A percentile compares a stretch with the other conserved stretches of the same genome.
Evolutionary conservation across 2,797 vertebrate genomes (phyloP).

Genomic region (Periophthalmus magnuspinnatus): DNA sequence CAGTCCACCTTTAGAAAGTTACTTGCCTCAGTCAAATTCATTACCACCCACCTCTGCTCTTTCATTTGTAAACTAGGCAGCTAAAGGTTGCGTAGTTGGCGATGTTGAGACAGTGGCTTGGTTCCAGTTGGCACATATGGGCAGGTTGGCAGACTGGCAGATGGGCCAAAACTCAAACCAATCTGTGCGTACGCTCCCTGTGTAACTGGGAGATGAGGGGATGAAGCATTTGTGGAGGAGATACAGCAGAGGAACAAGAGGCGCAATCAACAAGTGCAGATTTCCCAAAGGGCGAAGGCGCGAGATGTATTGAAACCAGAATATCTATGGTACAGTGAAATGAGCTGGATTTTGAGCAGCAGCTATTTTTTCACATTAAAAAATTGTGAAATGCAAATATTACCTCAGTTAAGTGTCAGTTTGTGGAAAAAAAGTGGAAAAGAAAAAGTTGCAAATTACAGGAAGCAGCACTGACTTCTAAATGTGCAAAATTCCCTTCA

Average conservation of each 20-base stretch:
- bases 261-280: background rate
- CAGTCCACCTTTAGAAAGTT: background rate
- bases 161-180: slow-evolving; percentile 9
- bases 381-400: no score
- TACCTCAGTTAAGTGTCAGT: no score
- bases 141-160: background rate
- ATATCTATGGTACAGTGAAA: background rate
- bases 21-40: background rate
- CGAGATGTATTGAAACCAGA: background rate
- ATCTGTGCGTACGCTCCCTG: slow-evolving; percentile 2
- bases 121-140: slow-evolving; percentile 17
- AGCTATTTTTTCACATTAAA: background rate
- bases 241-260: background rate
- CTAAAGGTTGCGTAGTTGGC: slow-evolving; percentile 11
- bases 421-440: no score
- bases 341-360: background rate
- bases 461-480: no score
- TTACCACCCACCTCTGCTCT: slow-evolving; percentile 9
- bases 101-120: slow-evolving; percentile 19
- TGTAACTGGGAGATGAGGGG: background rate
- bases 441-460: no score
- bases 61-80: slow-evolving; percentile 40
- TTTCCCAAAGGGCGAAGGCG: slow-evolving; percentile 1
- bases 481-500: no score
- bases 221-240: background rate